These are phyloP conservation scores for Lacanobia wlatinum DNA, from an alignment of 2,888 invertebrate species.

Conservation along the genomic window DNA sequence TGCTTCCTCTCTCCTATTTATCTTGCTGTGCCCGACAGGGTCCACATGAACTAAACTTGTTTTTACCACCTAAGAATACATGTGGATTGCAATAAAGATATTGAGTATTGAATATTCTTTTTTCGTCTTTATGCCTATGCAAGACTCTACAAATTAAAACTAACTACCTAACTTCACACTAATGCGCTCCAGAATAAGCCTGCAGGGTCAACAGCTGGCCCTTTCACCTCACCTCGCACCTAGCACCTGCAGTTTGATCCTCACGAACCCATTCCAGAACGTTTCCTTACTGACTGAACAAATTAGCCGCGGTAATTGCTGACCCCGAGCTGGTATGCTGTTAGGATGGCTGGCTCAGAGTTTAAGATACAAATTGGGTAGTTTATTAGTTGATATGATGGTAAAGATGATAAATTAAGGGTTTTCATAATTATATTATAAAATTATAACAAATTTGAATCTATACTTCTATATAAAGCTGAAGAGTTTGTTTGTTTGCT, in stretches of 20 bases:
- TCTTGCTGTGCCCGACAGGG: too few species aligned
- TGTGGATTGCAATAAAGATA: too few species aligned
- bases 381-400: background rate
- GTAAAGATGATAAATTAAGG: background rate
- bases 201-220: constrained; percentile 64
- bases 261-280: constrained; percentile 64
- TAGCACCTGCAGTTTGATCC: constrained; percentile 65
- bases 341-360: background rate
- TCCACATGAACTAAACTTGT: too few species aligned
- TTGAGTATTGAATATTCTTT: too few species aligned
- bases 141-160: too few species aligned
- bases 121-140: too few species aligned
- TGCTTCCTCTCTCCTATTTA: too few species aligned
- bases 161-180: background rate
- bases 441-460: background rate
- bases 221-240: constrained; percentile 66
- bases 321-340: constrained; percentile 33
- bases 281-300: constrained; percentile 59
- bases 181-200: constrained; percentile 55
- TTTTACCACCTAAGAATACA: too few species aligned
- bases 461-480: too few species aligned
- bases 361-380: background rate
- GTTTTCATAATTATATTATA: background rate
- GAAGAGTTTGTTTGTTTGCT: too few species aligned
- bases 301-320: constrained; percentile 60